Evolutionary conservation across 2,797 vertebrate species (phyloP).

Genomic region (Aldrovandia affinis): DNA sequence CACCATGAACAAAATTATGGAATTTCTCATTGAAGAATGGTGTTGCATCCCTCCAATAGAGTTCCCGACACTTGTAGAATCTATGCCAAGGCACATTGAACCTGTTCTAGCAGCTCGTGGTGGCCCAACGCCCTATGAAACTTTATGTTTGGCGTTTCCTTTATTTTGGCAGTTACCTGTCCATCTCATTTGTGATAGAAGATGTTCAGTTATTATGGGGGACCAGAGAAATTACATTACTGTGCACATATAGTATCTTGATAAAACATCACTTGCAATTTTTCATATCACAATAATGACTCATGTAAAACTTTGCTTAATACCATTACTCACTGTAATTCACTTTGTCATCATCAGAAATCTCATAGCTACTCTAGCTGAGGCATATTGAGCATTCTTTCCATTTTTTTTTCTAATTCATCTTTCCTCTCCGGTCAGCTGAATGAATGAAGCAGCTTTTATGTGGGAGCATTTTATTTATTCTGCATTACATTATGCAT

Average conservation of each 20-base stretch:
- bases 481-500: background rate
- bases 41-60: too few relatives aligned
- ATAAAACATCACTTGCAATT: background rate
- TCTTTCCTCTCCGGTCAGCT: background rate
- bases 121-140: too few relatives aligned
- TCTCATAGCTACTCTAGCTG: background rate
- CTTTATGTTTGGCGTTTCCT: too few relatives aligned
- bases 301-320: background rate
- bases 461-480: background rate
- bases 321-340: background rate
- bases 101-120: too few relatives aligned
- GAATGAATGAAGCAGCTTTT: background rate
- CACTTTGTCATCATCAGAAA: background rate
- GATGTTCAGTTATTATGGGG: too few relatives aligned
- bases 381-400: background rate
- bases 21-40: too few relatives aligned
- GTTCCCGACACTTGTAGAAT: too few relatives aligned
- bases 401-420: background rate
- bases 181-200: too few relatives aligned
- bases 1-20: too few relatives aligned
- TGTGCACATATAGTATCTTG: background rate
- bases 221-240: background rate
- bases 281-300: background rate
- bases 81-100: too few relatives aligned
- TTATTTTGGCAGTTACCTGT: too few relatives aligned